phyloP scores from a whole-genome alignment of 2,113 vertebrate genomes.

The Semicossyphus pulcher region DNA sequence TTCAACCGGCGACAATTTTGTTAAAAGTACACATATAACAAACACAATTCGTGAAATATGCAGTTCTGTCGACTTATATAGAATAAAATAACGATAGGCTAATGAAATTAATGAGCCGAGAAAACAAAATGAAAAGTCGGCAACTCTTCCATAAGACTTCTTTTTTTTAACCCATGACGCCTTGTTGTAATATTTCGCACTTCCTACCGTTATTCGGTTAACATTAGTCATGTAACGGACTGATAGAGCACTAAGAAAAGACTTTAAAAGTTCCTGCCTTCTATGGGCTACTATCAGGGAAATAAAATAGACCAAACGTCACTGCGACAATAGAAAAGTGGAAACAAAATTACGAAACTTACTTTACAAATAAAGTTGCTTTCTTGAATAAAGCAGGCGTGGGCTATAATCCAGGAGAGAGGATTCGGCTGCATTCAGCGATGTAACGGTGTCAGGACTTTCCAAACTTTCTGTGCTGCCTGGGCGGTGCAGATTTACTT shows the following conservation, averaged over 20 bases:
- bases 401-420: conserved; percentile 63
- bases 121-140: too few species aligned
- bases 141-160: too few species aligned
- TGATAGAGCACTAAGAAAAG: not conserved
- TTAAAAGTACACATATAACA: not conserved
- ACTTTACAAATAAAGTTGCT: conserved; percentile 35
- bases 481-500: conserved; percentile 60
- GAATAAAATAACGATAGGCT: not conserved
- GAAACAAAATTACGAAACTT: conserved; percentile 39
- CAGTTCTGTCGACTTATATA: not conserved
- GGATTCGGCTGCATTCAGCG: conserved; percentile 43
- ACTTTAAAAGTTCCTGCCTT: not conserved
- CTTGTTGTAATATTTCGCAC: not conserved
- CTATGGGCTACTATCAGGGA: not conserved
- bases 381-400: not conserved
- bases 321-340: not conserved
- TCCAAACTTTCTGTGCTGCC: conserved; percentile 67
- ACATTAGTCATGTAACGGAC: not conserved
- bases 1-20: too few species aligned
- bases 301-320: not conserved
- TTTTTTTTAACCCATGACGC: not conserved
- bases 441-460: conserved; percentile 49
- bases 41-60: not conserved
- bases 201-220: not conserved
- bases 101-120: too few species aligned